Conservation (phyloP, 2,797 vertebrate species). For the Aeoliscus strigatus region DNA sequence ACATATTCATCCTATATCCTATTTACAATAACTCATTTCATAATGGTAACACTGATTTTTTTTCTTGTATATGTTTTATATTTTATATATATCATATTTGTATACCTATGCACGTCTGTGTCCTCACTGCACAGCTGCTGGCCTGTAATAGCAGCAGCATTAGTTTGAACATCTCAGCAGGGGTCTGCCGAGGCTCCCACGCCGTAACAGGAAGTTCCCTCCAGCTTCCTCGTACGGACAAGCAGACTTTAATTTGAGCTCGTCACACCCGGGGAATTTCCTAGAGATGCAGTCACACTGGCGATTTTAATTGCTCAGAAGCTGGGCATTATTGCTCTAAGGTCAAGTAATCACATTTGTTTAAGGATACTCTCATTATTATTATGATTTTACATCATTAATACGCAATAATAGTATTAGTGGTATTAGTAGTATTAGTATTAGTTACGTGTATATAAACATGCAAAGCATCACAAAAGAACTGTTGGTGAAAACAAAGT, state of each 20-base stretch:
- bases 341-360: neutral
- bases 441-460: no score
- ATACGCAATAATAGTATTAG: no score
- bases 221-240: slow-evolving; percentile 31
- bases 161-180: slow-evolving; percentile 36
- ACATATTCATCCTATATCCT: no score
- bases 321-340: slow-evolving; percentile 12
- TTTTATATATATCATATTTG: no score
- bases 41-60: no score
- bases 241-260: slow-evolving; percentile 44
- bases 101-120: neutral
- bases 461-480: no score
- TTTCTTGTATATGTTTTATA: no score
- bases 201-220: slow-evolving; percentile 39
- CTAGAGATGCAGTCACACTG: slow-evolving; percentile 34
- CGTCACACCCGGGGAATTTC: slow-evolving; percentile 39
- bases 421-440: no score
- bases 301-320: slow-evolving; percentile 28
- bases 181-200: slow-evolving; percentile 40
- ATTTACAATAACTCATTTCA: no score
- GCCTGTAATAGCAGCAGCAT: slow-evolving; percentile 20
- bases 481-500: no score
- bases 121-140: slow-evolving; percentile 3
- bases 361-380: no score
- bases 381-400: no score